Evolutionary conservation across 30 jellyfish, hydroid and myxozoan species (phyloP).

Genomic region (Aurelia sp.): DNA sequence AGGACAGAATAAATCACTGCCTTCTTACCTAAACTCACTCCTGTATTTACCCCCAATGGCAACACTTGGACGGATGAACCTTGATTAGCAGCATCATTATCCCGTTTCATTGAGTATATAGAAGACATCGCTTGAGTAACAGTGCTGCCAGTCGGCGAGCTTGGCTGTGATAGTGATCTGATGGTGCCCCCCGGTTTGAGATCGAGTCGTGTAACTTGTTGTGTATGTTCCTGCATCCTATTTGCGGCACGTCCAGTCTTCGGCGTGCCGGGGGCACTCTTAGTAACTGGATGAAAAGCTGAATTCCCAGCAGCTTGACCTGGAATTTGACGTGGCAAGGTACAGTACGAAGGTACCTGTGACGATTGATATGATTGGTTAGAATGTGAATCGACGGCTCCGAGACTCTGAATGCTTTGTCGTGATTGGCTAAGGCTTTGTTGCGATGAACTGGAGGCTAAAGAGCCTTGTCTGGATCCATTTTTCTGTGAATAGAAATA

Average conservation of each 20-base stretch:
- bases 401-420: slow-evolving; percentile 53
- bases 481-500: neutral
- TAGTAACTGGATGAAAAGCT: slow-evolving; percentile 64
- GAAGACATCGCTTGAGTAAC: slow-evolving; percentile 11
- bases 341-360: slow-evolving; percentile 68
- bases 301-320: slow-evolving; percentile 45
- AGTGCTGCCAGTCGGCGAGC: slow-evolving; percentile 33
- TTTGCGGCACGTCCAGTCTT: slow-evolving; percentile 12
- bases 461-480: slow-evolving; percentile 42
- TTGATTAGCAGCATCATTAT: too few relatives aligned
- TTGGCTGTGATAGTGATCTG: slow-evolving; percentile 33
- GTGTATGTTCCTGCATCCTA: slow-evolving; percentile 1
- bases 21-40: slow-evolving; percentile 21
- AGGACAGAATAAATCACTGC: too few relatives aligned
- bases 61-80: slow-evolving; percentile 43
- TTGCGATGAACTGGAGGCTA: slow-evolving; percentile 46
- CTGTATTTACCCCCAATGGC: slow-evolving; percentile 1
- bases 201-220: neutral
- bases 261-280: slow-evolving; percentile 55
- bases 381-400: slow-evolving; percentile 7
- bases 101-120: slow-evolving; percentile 19
- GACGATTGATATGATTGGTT: slow-evolving; percentile 44
- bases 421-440: slow-evolving; percentile 81
- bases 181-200: slow-evolving; percentile 1
- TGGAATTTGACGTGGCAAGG: slow-evolving; percentile 50